A percentile compares a stretch with the other conserved stretches of the same genome.
These are phyloP conservation scores for Matsumyia berberina DNA, from an alignment of 2,888 invertebrate genomes.

Conservation along the genomic window DNA sequence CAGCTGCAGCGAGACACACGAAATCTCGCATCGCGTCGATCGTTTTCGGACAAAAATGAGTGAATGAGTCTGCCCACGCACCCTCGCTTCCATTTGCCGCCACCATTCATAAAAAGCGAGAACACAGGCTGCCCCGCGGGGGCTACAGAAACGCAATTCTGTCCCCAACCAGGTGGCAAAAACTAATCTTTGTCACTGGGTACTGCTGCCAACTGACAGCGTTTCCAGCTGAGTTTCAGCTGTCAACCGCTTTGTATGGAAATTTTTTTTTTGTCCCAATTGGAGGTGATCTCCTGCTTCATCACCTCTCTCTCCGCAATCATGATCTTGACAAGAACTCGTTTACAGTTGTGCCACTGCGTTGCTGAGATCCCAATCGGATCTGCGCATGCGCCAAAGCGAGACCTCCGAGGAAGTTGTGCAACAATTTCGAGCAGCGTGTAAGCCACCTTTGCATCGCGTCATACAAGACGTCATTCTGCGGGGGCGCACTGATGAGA, in stretches of 20 bases:
- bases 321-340: conserved; percentile 71
- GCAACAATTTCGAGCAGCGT: conserved; percentile 46
- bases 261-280: conserved; percentile 50
- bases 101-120: conserved; percentile 70
- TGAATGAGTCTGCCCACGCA: conserved; percentile 80
- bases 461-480: conserved; percentile 36
- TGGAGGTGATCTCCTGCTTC: conserved; percentile 58
- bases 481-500: conserved; percentile 68
- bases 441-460: conserved; percentile 10
- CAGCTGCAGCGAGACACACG: conserved; percentile 54
- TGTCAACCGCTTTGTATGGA: conserved; percentile 65
- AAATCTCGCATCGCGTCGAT: conserved; percentile 67
- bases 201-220: conserved; percentile 73
- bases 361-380: conserved; percentile 12
- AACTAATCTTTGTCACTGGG: conserved; percentile 73
- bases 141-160: conserved; percentile 42
- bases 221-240: conserved; percentile 69
- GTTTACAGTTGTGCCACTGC: conserved; percentile 54
- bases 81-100: conserved; percentile 38
- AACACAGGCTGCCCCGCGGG: conserved; percentile 33
- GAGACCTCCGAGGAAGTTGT: conserved; percentile 75
- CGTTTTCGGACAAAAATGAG: conserved; percentile 75
- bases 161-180: conserved; percentile 67
- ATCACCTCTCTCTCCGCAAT: conserved; percentile 42
- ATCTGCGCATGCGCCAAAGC: conserved; percentile 46